phyloP scores from a whole-genome alignment of 2,113 vertebrate species.

The Mastomys coucha region DNA sequence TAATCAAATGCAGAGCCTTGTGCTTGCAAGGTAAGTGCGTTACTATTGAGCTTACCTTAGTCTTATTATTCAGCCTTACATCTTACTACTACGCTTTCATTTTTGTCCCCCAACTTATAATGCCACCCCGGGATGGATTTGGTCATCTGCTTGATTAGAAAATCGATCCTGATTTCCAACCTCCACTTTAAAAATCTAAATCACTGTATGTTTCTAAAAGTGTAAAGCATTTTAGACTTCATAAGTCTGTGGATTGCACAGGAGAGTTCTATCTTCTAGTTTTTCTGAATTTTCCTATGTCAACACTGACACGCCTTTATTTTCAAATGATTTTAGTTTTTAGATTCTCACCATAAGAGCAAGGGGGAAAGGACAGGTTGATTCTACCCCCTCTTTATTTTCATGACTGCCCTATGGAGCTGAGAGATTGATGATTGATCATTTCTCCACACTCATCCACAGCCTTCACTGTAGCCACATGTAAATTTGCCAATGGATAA shows the following conservation, averaged over 20 bases:
- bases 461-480: constrained; percentile 53
- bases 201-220: background rate
- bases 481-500: constrained; percentile 76
- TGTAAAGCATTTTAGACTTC: background rate
- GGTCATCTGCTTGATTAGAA: background rate
- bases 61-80: rapidly evolving
- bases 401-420: constrained; percentile 1
- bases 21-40: background rate
- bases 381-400: background rate
- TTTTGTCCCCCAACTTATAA: background rate
- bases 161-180: background rate
- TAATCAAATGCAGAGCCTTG: background rate
- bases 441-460: constrained; percentile 54
- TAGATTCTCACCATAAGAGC: background rate
- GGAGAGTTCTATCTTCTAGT: background rate
- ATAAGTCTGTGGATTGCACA: background rate
- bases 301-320: background rate
- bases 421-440: constrained; percentile 58
- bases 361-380: constrained; percentile 1
- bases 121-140: no score
- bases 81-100: rapidly evolving
- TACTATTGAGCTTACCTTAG: background rate
- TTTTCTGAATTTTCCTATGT: background rate
- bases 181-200: background rate
- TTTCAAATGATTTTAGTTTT: background rate